phyloP scores from a whole-genome alignment of 1,140 invertebrate species.

The Rhagoletis zephyria region DNA sequence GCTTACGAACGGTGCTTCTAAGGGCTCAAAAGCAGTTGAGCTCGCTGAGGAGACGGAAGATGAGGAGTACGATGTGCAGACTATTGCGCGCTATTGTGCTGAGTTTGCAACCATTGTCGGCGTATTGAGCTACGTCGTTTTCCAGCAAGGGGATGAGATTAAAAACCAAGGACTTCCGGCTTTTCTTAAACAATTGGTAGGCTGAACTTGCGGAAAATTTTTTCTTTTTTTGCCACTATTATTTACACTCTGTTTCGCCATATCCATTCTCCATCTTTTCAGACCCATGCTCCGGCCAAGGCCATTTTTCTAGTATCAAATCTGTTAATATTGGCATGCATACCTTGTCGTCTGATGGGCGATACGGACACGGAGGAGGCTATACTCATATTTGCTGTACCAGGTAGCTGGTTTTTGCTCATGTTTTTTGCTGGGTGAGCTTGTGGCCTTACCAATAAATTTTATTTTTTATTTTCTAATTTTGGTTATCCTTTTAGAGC shows the following conservation, averaged over 20 bases:
- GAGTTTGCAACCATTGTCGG: slow-evolving; percentile 89
- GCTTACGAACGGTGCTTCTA: not conserved
- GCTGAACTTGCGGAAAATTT: slow-evolving; percentile 61
- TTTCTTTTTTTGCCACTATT: not conserved
- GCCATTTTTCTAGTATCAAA: slow-evolving; percentile 94
- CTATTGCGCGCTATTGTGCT: slow-evolving; percentile 80
- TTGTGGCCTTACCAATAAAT: not conserved
- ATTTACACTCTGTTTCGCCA: too few relatives aligned
- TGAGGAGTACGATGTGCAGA: slow-evolving; percentile 72
- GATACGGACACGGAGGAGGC: slow-evolving; percentile 89
- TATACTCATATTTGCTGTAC: slow-evolving; percentile 91
- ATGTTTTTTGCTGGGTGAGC: slow-evolving; percentile 98
- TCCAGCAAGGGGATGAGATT: slow-evolving; percentile 94
- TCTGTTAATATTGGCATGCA: slow-evolving; percentile 91
- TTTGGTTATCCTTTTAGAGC: slow-evolving; percentile 78
- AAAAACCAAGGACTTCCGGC: slow-evolving; percentile 91
- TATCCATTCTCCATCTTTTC: slow-evolving; percentile 41
- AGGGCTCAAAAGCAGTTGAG: slow-evolving; percentile 12
- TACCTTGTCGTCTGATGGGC: slow-evolving; percentile 86
- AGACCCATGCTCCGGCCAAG: slow-evolving; percentile 95
- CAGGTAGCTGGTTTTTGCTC: slow-evolving; percentile 95
- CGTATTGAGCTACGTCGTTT: slow-evolving; percentile 89
- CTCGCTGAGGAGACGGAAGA: not conserved
- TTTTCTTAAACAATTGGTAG: slow-evolving; percentile 93
- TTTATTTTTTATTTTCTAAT: not conserved